phyloP scores from a whole-genome alignment of 1,140 invertebrate species.

The Tetramorium simillimum region DNA sequence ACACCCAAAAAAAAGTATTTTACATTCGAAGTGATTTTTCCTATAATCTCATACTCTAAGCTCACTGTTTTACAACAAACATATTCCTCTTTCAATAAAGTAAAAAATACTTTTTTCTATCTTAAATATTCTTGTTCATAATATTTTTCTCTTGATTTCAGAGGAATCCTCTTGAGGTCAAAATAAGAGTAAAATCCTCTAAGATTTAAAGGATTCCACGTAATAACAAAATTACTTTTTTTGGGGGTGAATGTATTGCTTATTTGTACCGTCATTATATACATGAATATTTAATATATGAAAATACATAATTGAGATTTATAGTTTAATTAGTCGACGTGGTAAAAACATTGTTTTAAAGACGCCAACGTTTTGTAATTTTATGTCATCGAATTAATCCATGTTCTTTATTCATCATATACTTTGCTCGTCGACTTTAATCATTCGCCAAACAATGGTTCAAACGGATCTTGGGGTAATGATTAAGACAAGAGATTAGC shows the following conservation, averaged over 20 bases:
- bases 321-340: neutral
- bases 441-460: neutral
- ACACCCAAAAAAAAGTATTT: too few relatives aligned
- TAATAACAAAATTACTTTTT: too few relatives aligned
- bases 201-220: too few relatives aligned
- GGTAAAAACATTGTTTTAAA: neutral
- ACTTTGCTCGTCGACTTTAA: neutral
- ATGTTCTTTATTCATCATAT: neutral
- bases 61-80: too few relatives aligned
- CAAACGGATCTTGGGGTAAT: neutral
- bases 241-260: neutral
- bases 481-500: slow-evolving; percentile 35
- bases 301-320: neutral
- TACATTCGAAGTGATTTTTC: too few relatives aligned
- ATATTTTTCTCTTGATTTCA: too few relatives aligned
- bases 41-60: too few relatives aligned
- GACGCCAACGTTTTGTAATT: neutral
- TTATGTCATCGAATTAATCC: neutral
- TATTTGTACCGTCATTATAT: neutral
- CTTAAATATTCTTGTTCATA: too few relatives aligned
- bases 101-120: too few relatives aligned
- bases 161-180: too few relatives aligned
- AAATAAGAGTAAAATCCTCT: too few relatives aligned
- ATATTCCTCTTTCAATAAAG: too few relatives aligned
- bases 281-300: neutral